Evolutionary conservation across 2,888 invertebrate species (phyloP), one percentile per base, ranked within the genome.

Genomic region (Drosophila cracens): DNA sequence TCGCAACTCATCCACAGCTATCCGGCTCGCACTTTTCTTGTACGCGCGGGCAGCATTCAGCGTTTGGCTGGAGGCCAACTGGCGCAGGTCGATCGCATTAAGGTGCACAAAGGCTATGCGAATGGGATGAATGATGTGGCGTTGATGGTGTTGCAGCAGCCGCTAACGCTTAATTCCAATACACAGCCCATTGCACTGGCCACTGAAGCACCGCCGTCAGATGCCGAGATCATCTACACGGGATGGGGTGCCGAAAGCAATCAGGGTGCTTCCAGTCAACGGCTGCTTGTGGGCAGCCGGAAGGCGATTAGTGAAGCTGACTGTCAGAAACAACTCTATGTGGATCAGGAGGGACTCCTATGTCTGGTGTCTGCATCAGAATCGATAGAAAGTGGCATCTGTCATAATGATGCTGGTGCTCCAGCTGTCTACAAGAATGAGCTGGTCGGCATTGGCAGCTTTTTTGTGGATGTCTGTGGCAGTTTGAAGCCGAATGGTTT

Each of bases 21-120:
- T 63, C 87, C 90, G 16, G 59, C 91, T 0, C 77, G 81, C 8
- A 72, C 67, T 25, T 90, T 90, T 31, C 73, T 82, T 18, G 82
- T 93, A 0, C 92, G 92, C 4, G 91, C 87, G 5, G 93, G 93
- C 58, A 93, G 93, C 69, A 86, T 91, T 21, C 92, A 92, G 66
- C 82, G 87, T 0, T 54, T 87, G 7, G 58, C 72, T 16, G 88
- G 87, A 16, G 93, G 92, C 10, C 90, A 92, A 43, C 74, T 92
- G 52, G 61, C 74, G 3, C 62, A 84, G 16, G 75, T 92, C 4
- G 76, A 83, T 5, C 69, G 76, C n/a, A 77, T 93, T 34, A 74
- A 86, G 10, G 79, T 90, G 18, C 90, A 93, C 62, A 75, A 81
- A 10, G 65, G 60, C 0, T 92, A 82, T 10, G 70, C 78, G 1